A percentile compares a stretch with the other conserved stretches of the same genome.
phyloP scores from a whole-genome alignment of 2,797 vertebrate genomes.

The Lutjanus campechanus region DNA sequence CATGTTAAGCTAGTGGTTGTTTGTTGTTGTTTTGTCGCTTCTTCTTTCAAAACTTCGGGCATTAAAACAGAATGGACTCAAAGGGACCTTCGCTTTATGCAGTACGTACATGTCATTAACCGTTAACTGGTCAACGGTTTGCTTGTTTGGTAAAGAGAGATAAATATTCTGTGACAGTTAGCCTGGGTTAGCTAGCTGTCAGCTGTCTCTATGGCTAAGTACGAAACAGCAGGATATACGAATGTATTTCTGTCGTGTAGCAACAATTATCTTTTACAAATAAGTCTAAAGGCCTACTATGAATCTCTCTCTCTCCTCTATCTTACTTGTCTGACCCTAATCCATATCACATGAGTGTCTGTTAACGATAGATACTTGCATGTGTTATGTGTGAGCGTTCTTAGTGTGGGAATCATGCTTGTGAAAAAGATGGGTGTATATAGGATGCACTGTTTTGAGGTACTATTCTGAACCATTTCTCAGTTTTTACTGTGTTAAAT shows the following conservation, averaged over 20 bases:
- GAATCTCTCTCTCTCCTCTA: too few relatives aligned
- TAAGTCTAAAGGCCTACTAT: too few relatives aligned
- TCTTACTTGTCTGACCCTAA: too few relatives aligned
- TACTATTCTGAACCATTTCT: too few relatives aligned
- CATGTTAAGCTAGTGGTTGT: constrained; percentile 38
- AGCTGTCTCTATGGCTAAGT: background rate
- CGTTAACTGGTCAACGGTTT: background rate
- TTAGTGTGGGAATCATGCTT: too few relatives aligned
- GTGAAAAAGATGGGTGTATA: too few relatives aligned
- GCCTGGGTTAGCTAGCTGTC: constrained; percentile 6
- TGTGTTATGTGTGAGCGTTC: too few relatives aligned
- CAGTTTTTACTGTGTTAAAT: too few relatives aligned
- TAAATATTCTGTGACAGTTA: background rate
- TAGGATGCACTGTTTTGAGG: too few relatives aligned
- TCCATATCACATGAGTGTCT: too few relatives aligned
- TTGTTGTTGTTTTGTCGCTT: constrained; percentile 31
- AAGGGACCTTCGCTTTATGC: constrained; percentile 44
- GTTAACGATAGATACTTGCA: too few relatives aligned
- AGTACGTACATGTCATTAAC: constrained; percentile 61
- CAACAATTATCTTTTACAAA: too few relatives aligned
- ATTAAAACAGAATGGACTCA: constrained; percentile 63
- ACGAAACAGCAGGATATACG: background rate
- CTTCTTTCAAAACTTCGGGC: background rate
- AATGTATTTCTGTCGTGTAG: background rate
- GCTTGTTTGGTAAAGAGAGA: background rate